Base-by-base conservation (phyloP, 2,888 invertebrate species). In the Drosophila histrio region DNA sequence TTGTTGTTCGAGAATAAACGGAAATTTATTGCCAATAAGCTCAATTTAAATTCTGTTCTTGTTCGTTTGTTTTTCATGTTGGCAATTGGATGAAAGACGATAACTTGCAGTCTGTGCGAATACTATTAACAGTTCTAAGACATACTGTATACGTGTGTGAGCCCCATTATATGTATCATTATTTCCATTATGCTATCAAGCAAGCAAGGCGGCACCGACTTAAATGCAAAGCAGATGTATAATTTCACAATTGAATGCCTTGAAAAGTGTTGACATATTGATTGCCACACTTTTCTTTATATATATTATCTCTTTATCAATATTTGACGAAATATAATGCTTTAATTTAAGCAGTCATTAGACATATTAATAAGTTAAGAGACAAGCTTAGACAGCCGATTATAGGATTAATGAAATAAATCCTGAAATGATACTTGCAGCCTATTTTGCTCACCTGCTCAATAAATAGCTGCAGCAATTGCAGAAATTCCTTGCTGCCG, bases 401-500 rank as follows among this genome's bases (percentile, higher is more conserved):
- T 22, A 22, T 13, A 15, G 19, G 5, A 9, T 19, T 19, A 5
- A 5, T 11, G 6, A 5, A 5, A 19, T 17, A 4, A 19, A 19
- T 17, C 19, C 5, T 0, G 9, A 36, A 9, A 17, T 17, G 36
- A 8, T 17, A 17, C 22, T 34, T 15, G 22, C 49, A 21, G 22
- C 49, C 11, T 1, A 4, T 11, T 30, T 47, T 15, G 72, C 91
- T 89, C 79, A 91, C 91, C 91, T 89, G 89, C 58, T 86, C 88
- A 61, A 91, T 88, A 59, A 91, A 87, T 61, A 91, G 87, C 77
- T 90, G 83, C 71, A 91, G 67, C 80, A 91, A 77, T 58, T 89
- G 83, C 66, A 89, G 81, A 77, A 91, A 91, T 72, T 89, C 88
- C 72, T 91, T 91, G 71, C 90, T 91, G 60, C 91, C 90, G 39